A percentile compares a stretch with the other conserved stretches of the same genome.
These are phyloP conservation scores for Bombus sibiricus DNA, from an alignment of 1,140 invertebrate species.

Conservation along the genomic window DNA sequence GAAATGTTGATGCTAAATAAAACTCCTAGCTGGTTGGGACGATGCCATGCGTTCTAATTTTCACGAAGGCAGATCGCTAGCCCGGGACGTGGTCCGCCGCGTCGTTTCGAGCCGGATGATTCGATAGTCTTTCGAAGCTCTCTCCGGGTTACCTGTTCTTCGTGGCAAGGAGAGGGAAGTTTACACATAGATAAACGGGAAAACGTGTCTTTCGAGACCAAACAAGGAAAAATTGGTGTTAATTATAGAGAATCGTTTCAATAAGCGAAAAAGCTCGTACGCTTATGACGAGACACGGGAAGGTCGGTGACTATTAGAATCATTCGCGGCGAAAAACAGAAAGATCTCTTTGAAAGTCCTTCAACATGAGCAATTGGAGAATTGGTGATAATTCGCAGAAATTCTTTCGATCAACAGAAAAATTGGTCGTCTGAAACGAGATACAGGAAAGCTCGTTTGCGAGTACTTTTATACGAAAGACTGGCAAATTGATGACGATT, in stretches of 20 bases:
- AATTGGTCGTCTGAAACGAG: too few species aligned
- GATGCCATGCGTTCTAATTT: constrained; percentile 82
- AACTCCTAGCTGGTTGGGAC: constrained; percentile 80
- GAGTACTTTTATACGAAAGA: too few species aligned
- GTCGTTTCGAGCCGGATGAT: constrained; percentile 34
- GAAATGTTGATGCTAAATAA: constrained; percentile 81
- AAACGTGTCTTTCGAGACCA: background rate
- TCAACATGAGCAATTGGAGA: too few species aligned
- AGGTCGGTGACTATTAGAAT: too few species aligned
- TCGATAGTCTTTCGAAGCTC: constrained; percentile 46
- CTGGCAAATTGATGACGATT: too few species aligned
- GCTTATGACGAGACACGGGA: too few species aligned
- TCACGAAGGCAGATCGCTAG: constrained; percentile 64
- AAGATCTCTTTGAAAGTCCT: too few species aligned
- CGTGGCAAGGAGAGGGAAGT: constrained; percentile 1
- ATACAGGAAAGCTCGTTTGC: too few species aligned
- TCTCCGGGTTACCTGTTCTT: constrained; percentile 48
- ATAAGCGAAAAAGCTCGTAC: background rate
- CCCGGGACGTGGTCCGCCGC: constrained; percentile 61
- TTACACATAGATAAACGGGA: background rate
- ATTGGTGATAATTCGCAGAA: too few species aligned
- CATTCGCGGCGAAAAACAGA: too few species aligned
- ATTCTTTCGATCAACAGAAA: too few species aligned
- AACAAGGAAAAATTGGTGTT: too few species aligned
- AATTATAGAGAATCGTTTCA: background rate